Evolutionary conservation across 2,888 invertebrate species (phyloP).

Genomic region (Melipona beecheii): DNA sequence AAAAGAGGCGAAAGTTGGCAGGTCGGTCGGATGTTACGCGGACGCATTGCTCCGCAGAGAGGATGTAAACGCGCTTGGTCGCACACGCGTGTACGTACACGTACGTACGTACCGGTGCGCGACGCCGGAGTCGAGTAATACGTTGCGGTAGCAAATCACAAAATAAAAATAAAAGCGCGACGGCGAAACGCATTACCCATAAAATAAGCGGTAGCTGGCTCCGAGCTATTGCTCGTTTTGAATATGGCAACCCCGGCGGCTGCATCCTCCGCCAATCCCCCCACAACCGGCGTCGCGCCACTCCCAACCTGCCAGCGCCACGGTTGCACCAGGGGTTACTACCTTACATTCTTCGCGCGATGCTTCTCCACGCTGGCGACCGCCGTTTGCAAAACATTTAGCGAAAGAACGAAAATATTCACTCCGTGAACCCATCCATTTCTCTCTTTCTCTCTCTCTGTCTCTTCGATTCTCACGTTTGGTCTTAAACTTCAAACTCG

Average conservation of each 20-base stretch:
- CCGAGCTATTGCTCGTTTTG: conserved; percentile 68
- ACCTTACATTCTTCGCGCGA: conserved; percentile 31
- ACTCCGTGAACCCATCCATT: conserved; percentile 58
- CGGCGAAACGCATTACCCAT: conserved; percentile 72
- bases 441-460: not conserved
- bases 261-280: conserved; percentile 11
- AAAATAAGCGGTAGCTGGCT: conserved; percentile 68
- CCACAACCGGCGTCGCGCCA: conserved; percentile 8
- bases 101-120: not conserved
- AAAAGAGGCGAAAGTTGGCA: conserved; percentile 17
- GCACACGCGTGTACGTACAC: not conserved
- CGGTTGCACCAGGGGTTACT: not conserved
- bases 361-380: conserved; percentile 8
- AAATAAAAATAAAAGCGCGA: conserved; percentile 67
- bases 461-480: not conserved
- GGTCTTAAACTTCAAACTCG: conserved; percentile 25
- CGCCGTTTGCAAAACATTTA: conserved; percentile 50
- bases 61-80: conserved; percentile 13
- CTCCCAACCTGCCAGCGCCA: conserved; percentile 3
- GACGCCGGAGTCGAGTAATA: conserved; percentile 17
- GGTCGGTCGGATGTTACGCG: conserved; percentile 26
- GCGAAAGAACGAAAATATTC: conserved; percentile 32
- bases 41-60: conserved; percentile 14
- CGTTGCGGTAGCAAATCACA: conserved; percentile 59
- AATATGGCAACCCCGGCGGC: conserved; percentile 55